phyloP scores from a whole-genome alignment of 2,888 invertebrate genomes.

The Dorcus parallelipipedus region DNA sequence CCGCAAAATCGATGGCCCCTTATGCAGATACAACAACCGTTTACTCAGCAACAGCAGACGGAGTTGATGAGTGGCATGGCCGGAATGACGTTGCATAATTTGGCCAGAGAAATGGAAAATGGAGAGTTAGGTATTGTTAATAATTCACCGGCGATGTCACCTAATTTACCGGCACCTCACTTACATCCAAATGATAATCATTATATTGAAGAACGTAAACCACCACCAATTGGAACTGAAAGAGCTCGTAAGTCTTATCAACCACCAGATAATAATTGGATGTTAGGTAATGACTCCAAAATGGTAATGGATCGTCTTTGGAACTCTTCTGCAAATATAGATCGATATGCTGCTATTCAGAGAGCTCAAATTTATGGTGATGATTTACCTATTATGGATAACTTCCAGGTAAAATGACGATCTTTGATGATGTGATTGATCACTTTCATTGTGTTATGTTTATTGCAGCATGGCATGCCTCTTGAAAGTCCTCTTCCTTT shows the following conservation, averaged over 20 bases:
- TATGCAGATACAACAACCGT: conserved; percentile 40
- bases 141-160: conserved; percentile 52
- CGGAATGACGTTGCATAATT: conserved; percentile 43
- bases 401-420: conserved; percentile 18
- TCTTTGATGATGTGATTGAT: not conserved
- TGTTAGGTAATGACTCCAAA: conserved; percentile 22
- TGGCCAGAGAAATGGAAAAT: conserved; percentile 45
- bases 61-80: conserved; percentile 45
- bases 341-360: conserved; percentile 35
- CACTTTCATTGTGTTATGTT: conserved; percentile 7
- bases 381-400: conserved; percentile 49
- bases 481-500: conserved; percentile 38
- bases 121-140: conserved; percentile 50
- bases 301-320: conserved; percentile 17
- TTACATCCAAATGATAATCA: conserved; percentile 28
- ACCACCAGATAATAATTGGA: conserved; percentile 27
- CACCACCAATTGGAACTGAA: conserved; percentile 77
- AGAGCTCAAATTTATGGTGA: conserved; percentile 41
- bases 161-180: conserved; percentile 24
- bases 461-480: conserved; percentile 35
- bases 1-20: conserved; percentile 38
- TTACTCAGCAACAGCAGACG: conserved; percentile 40
- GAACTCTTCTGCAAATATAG: conserved; percentile 24
- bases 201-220: conserved; percentile 54
- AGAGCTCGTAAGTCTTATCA: conserved; percentile 62